Evolutionary conservation across 2,888 invertebrate species (phyloP).

Genomic region (Oasisia sp.): DNA sequence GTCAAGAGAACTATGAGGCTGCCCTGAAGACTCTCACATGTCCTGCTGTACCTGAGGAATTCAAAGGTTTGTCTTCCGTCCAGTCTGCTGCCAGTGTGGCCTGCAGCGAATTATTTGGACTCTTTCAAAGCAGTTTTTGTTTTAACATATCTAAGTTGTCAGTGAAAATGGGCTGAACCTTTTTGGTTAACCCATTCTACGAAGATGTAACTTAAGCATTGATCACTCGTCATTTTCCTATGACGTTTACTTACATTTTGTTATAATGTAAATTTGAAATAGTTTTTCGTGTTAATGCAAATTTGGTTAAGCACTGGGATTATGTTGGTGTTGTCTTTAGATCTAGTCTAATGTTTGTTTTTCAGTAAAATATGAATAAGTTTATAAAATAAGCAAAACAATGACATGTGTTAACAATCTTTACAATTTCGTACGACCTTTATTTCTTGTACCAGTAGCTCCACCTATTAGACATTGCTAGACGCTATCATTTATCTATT

Average conservation of each 20-base stretch:
- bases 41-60: constrained; percentile 54
- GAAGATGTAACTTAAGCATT: too few relatives aligned
- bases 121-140: not conserved
- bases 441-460: constrained; percentile 22
- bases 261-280: too few relatives aligned
- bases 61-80: constrained; percentile 47
- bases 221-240: too few relatives aligned
- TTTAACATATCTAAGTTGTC: not conserved
- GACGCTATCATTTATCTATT: not conserved
- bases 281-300: too few relatives aligned
- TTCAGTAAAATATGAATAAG: too few relatives aligned
- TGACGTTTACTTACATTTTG: too few relatives aligned
- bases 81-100: not conserved
- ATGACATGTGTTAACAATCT: not conserved
- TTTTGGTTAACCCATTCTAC: too few relatives aligned
- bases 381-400: too few relatives aligned
- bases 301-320: too few relatives aligned
- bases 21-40: constrained; percentile 47
- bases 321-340: too few relatives aligned
- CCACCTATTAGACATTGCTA: not conserved
- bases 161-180: not conserved
- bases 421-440: not conserved
- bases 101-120: not conserved
- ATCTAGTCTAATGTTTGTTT: too few relatives aligned
- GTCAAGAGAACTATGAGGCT: constrained; percentile 48